Percentiles rank a stretch among this genome's conserved stretches.
Conservation (phyloP, 53 echinoderm and acorn worm genomes). For the Pentamera pediparva region DNA sequence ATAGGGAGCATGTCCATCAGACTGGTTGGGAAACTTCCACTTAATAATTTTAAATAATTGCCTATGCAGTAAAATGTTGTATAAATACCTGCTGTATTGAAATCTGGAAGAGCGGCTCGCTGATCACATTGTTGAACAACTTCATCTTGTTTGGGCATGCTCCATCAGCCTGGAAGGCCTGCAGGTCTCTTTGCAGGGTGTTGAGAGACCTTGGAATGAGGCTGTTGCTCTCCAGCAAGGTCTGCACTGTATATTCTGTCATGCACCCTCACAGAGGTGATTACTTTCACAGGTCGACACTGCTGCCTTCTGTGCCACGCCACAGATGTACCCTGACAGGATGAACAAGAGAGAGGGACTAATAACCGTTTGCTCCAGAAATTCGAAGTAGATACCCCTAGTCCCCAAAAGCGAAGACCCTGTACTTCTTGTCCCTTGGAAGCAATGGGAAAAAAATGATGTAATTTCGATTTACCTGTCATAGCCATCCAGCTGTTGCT, state of each 20-base stretch:
- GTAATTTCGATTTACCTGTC: neutral
- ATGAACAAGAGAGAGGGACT: too few relatives aligned
- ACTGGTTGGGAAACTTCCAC: neutral
- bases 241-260: too few relatives aligned
- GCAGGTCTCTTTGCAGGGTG: neutral
- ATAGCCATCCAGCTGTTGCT: slow-evolving; percentile 2
- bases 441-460: neutral
- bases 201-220: neutral
- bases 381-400: neutral
- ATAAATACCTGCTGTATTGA: neutral
- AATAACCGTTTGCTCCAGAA: neutral
- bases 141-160: neutral
- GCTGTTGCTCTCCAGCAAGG: too few relatives aligned
- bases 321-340: neutral
- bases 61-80: neutral
- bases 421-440: neutral
- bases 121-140: neutral
- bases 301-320: neutral
- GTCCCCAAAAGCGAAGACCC: neutral
- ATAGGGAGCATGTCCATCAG: neutral
- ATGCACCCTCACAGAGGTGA: too few relatives aligned
- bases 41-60: neutral
- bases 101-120: neutral
- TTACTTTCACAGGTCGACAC: neutral
- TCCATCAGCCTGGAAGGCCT: neutral